phyloP scores from a whole-genome alignment of 1,140 invertebrate genomes.

The Bombus superbus region DNA sequence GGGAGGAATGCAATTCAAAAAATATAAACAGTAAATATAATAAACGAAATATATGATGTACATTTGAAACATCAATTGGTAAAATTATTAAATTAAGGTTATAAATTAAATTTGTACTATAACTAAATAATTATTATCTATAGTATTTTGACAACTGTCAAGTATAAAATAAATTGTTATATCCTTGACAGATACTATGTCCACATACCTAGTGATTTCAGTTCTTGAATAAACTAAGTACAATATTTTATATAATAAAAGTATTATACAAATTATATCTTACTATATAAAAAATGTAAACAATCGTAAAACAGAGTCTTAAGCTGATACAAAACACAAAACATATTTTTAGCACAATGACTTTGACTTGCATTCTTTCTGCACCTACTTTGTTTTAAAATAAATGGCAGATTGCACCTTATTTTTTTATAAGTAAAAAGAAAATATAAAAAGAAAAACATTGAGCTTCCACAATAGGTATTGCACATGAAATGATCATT shows the following conservation, averaged over 20 bases:
- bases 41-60: not conserved
- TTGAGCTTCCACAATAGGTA: conserved; percentile 25
- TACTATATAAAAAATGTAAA: conserved; percentile 40
- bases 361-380: not conserved
- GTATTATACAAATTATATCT: conserved; percentile 15
- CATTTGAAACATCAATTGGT: not conserved
- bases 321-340: not conserved
- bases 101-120: conserved; percentile 38
- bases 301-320: not conserved
- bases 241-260: conserved; percentile 46
- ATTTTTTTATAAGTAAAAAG: conserved; percentile 11
- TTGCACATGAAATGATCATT: conserved; percentile 34
- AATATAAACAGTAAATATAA: no score
- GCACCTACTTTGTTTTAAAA: not conserved
- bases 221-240: conserved; percentile 53
- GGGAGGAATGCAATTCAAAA: not conserved
- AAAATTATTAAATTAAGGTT: conserved; percentile 34
- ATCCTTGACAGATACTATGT: conserved; percentile 10
- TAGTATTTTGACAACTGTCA: not conserved
- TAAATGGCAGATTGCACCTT: not conserved
- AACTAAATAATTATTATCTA: conserved; percentile 22
- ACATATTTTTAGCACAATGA: conserved; percentile 3
- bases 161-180: conserved; percentile 18
- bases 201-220: not conserved
- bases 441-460: conserved; percentile 2